Conservation (phyloP, 1,140 invertebrate genomes). For the Agraylea sexmaculata region DNA sequence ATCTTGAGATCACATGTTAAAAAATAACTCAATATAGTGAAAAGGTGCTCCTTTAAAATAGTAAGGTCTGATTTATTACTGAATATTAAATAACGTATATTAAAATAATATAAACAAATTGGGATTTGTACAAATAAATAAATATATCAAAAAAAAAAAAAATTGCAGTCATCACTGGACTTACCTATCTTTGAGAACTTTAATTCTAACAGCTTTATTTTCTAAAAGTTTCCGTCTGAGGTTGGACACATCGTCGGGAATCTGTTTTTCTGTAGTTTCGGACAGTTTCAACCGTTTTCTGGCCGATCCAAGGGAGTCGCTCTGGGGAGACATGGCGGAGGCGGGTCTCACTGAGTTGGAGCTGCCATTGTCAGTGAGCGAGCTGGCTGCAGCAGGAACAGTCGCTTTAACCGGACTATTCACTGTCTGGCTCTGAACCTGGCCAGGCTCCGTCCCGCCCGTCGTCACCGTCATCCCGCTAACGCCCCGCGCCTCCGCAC, state of each 20-base stretch:
- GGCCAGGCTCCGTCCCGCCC: too few relatives aligned
- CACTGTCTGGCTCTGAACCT: too few relatives aligned
- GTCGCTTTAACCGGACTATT: constrained; percentile 8
- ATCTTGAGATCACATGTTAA: too few relatives aligned
- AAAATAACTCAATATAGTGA: too few relatives aligned
- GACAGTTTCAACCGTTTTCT: constrained; percentile 32
- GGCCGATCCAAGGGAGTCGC: constrained; percentile 17
- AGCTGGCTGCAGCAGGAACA: background rate
- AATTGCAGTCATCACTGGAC: too few relatives aligned
- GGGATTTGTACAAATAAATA: background rate
- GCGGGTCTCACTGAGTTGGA: too few relatives aligned
- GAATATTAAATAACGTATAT: too few relatives aligned
- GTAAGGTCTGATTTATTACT: too few relatives aligned
- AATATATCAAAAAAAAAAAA: constrained; percentile 7
- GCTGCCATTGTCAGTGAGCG: background rate
- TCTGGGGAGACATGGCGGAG: background rate
- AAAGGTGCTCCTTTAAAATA: too few relatives aligned
- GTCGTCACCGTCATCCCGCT: too few relatives aligned
- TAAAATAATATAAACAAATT: too few relatives aligned
- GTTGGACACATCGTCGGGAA: constrained; percentile 25
- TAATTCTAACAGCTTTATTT: constrained; percentile 35
- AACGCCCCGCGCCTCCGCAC: too few relatives aligned
- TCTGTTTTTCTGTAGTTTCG: constrained; percentile 26
- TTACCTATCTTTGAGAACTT: constrained; percentile 35
- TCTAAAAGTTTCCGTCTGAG: constrained; percentile 36